Conservation (phyloP, 2,113 vertebrate genomes). For the Numida meleagris region DNA sequence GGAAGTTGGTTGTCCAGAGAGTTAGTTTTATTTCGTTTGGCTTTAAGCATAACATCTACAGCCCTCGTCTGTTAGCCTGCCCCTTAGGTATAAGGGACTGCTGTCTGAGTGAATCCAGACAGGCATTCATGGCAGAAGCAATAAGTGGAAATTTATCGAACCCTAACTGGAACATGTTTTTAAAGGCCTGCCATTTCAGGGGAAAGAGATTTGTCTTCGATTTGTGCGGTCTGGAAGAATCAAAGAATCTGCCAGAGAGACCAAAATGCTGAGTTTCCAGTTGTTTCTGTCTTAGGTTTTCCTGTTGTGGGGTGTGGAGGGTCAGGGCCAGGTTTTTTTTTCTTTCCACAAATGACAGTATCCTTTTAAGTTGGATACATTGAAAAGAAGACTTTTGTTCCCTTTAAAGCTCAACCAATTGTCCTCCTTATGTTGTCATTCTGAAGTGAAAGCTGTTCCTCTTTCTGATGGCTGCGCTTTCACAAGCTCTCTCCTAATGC, state of each 20-base stretch:
- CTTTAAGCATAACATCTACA: background rate
- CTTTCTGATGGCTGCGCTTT: background rate
- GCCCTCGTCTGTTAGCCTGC: background rate
- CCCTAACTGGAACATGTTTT: background rate
- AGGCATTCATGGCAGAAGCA: background rate
- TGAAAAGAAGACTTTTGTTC: background rate
- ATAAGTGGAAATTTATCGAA: background rate
- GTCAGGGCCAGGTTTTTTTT: no score
- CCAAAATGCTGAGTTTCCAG: background rate
- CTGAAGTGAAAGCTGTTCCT: background rate
- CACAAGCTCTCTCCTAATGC: background rate
- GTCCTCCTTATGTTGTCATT: background rate
- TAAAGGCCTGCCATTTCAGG: background rate
- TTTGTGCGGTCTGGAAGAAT: background rate
- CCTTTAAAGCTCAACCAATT: background rate
- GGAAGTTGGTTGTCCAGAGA: no score
- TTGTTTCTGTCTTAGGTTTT: background rate
- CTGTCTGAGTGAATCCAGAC: background rate
- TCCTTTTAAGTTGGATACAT: background rate
- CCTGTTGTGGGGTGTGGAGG: accelerated
- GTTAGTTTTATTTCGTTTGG: background rate
- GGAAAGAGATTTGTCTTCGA: background rate
- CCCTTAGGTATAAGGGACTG: accelerated
- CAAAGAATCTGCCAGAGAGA: background rate
- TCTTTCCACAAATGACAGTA: background rate